Percentiles rank a stretch among this genome's conserved stretches.
These are phyloP conservation scores for Acrocephalus kingi DNA, from an alignment of 2,113 vertebrate genomes.

Conservation along the genomic window DNA sequence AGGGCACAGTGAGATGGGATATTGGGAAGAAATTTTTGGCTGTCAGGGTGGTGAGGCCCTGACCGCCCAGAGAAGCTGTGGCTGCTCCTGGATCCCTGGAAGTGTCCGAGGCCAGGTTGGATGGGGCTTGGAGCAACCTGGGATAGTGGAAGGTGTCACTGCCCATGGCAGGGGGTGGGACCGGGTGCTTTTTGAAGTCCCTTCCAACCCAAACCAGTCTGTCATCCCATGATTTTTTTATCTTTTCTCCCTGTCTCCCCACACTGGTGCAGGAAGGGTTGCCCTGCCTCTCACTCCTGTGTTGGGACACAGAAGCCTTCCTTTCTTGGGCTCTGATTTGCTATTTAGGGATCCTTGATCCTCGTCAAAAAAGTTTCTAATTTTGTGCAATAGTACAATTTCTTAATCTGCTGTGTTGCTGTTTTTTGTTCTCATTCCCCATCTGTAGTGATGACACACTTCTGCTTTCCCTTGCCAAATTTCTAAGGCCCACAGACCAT, in stretches of 20 bases:
- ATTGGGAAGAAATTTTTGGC: background rate
- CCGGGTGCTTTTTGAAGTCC: background rate
- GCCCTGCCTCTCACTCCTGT: rapidly evolving
- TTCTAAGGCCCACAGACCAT: rapidly evolving
- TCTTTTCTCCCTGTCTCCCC: background rate
- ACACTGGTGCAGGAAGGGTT: rapidly evolving
- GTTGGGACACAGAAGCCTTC: background rate
- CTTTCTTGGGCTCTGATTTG: background rate
- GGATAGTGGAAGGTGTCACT: background rate
- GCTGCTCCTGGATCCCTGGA: background rate
- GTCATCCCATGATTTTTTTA: background rate
- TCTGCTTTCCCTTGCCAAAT: background rate
- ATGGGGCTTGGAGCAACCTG: rapidly evolving
- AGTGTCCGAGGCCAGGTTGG: background rate
- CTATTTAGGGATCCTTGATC: background rate
- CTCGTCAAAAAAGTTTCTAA: background rate
- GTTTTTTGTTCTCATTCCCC: background rate
- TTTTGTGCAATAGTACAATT: background rate
- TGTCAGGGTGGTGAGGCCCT: too few relatives aligned
- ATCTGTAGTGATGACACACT: background rate
- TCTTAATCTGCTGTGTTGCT: background rate
- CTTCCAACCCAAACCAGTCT: background rate
- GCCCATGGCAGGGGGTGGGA: background rate
- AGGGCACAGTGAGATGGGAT: background rate
- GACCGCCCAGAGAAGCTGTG: background rate